phyloP scores from a whole-genome alignment of 2,113 vertebrate species.

The Plecotus auritus region DNA sequence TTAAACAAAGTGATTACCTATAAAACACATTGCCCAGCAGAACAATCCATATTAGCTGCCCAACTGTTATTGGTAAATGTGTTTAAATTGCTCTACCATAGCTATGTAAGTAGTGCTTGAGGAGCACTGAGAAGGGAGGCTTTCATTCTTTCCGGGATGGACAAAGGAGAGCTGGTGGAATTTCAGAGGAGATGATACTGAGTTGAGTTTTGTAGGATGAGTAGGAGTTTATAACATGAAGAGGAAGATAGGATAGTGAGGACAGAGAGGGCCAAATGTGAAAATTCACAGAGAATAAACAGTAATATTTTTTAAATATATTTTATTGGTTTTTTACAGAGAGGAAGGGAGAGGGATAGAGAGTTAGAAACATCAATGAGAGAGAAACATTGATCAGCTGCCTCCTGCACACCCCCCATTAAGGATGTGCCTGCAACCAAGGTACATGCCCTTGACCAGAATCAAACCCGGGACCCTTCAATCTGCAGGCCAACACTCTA shows the following conservation, averaged over 20 bases:
- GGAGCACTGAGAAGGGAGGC: background rate
- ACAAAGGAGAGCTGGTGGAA: background rate
- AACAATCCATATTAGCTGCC: background rate
- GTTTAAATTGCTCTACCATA: background rate
- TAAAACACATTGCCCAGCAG: background rate
- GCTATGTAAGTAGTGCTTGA: background rate
- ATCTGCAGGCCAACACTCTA: too few relatives aligned
- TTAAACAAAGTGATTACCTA: constrained; percentile 4
- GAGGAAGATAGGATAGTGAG: background rate
- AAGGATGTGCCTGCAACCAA: too few relatives aligned
- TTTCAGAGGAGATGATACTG: background rate
- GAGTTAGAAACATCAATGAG: too few relatives aligned
- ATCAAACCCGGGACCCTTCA: too few relatives aligned
- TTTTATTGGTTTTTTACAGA: too few relatives aligned
- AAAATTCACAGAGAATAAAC: background rate
- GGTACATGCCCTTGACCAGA: too few relatives aligned
- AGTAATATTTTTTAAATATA: background rate
- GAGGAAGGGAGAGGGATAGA: too few relatives aligned
- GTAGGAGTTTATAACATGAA: background rate
- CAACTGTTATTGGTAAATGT: background rate
- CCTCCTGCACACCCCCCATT: too few relatives aligned
- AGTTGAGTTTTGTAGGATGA: background rate
- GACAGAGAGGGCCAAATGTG: background rate
- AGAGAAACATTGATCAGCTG: too few relatives aligned
- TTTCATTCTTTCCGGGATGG: background rate